Evolutionary conservation across 2,113 vertebrate species (phyloP).

Genomic region (Psilopsiagon aurifrons): DNA sequence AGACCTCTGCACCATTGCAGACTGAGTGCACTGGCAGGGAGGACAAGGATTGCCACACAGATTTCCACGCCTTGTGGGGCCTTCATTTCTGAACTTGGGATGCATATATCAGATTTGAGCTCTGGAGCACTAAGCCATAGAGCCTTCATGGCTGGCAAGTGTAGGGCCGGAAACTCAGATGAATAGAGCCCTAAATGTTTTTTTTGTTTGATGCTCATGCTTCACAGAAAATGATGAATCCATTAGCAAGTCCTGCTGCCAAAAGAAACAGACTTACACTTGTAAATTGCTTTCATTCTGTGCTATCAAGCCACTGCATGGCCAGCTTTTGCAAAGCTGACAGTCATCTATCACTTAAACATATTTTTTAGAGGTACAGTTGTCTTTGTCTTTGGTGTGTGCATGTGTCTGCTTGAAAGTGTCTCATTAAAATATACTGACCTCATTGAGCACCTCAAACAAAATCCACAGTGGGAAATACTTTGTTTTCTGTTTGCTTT

Average conservation of each 20-base stretch:
- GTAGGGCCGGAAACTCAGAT: constrained; percentile 61
- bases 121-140: constrained; percentile 55
- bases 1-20: background rate
- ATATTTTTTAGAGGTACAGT: constrained; percentile 40
- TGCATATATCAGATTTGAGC: constrained; percentile 11
- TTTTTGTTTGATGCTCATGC: constrained; percentile 71
- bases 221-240: constrained; percentile 78
- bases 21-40: background rate
- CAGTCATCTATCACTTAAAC: constrained; percentile 70
- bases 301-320: constrained; percentile 74
- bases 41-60: background rate
- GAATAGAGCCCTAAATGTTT: constrained; percentile 75
- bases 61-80: constrained; percentile 11
- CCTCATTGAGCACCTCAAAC: constrained; percentile 36
- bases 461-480: constrained; percentile 46
- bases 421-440: constrained; percentile 59
- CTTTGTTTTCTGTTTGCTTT: constrained; percentile 69
- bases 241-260: constrained; percentile 75
- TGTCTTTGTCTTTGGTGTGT: constrained; percentile 63
- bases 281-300: constrained; percentile 75
- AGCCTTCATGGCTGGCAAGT: constrained; percentile 65
- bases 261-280: constrained; percentile 80
- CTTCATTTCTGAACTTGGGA: constrained; percentile 13
- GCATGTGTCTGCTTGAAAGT: constrained; percentile 47
- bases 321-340: constrained; percentile 56